These are phyloP conservation scores for Zaprionus capensis DNA, from an alignment of 1,140 invertebrate species.

Conservation along the genomic window DNA sequence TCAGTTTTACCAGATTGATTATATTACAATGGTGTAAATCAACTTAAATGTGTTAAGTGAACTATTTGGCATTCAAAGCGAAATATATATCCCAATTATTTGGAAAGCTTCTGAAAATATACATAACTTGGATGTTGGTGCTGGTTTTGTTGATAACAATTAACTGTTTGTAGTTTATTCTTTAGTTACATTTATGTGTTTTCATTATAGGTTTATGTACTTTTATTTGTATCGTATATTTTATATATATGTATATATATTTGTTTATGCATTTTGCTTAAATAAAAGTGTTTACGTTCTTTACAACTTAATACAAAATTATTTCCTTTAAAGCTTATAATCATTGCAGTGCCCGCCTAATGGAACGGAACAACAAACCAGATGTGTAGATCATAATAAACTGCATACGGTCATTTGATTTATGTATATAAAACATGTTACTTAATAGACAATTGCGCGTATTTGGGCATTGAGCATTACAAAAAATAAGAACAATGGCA, in stretches of 20 bases:
- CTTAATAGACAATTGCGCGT: conserved; percentile 48
- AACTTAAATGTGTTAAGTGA: conserved; percentile 24
- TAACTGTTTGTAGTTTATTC: conserved; percentile 26
- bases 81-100: conserved; percentile 35
- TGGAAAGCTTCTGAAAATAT: conserved; percentile 26
- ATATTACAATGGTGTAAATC: background rate
- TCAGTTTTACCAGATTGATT: conserved; percentile 17
- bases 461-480: conserved; percentile 28
- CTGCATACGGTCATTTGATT: conserved; percentile 22
- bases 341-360: conserved; percentile 15
- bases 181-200: conserved; percentile 30
- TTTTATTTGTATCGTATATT: conserved; percentile 17
- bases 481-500: conserved; percentile 38
- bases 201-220: conserved; percentile 29
- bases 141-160: conserved; percentile 29
- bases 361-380: conserved; percentile 10
- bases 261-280: conserved; percentile 23
- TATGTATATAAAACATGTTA: conserved; percentile 10
- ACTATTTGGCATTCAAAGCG: conserved; percentile 32
- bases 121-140: conserved; percentile 7
- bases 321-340: conserved; percentile 46
- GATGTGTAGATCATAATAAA: conserved; percentile 15
- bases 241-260: conserved; percentile 14
- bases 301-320: conserved; percentile 26
- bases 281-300: conserved; percentile 15